Evolutionary conservation across 2,888 invertebrate species (phyloP).

Genomic region (Onchidella celtica): DNA sequence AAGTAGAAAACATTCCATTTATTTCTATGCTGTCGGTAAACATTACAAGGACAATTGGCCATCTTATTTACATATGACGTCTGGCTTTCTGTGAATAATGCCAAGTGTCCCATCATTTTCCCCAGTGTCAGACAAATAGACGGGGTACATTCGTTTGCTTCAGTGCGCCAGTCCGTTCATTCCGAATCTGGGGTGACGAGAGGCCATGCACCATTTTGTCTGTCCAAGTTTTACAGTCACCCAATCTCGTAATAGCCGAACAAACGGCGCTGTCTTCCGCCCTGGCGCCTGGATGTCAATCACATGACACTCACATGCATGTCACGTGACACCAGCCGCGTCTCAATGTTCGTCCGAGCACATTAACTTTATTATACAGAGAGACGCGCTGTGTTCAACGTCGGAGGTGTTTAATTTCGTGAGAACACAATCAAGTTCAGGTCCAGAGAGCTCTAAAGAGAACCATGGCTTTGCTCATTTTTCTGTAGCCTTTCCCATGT

Average conservation of each 20-base stretch:
- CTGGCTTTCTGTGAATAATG: too few relatives aligned
- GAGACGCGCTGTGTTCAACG: background rate
- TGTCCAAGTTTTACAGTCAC: too few relatives aligned
- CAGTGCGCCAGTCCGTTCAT: too few relatives aligned
- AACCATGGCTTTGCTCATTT: background rate
- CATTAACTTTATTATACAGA: slow-evolving; percentile 37
- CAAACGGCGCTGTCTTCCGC: slow-evolving; percentile 10
- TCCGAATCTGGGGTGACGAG: too few relatives aligned
- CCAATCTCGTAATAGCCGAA: slow-evolving; percentile 26
- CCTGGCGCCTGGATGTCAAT: slow-evolving; percentile 25
- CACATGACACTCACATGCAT: slow-evolving; percentile 24
- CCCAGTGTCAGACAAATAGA: too few relatives aligned
- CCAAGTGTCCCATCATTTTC: too few relatives aligned
- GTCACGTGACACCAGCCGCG: slow-evolving; percentile 19
- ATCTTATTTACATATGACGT: too few relatives aligned
- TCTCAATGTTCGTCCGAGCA: slow-evolving; percentile 14
- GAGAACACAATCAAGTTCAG: slow-evolving; percentile 33
- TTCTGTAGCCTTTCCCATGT: background rate
- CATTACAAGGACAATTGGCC: too few relatives aligned
- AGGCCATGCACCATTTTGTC: too few relatives aligned
- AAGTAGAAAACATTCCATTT: too few relatives aligned
- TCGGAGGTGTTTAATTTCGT: slow-evolving; percentile 23
- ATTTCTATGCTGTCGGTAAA: too few relatives aligned
- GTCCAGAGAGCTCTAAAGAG: slow-evolving; percentile 1
- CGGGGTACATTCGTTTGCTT: too few relatives aligned